Evolutionary conservation across 2,113 vertebrate genomes (phyloP).

Genomic region (Desmodus rotundus): DNA sequence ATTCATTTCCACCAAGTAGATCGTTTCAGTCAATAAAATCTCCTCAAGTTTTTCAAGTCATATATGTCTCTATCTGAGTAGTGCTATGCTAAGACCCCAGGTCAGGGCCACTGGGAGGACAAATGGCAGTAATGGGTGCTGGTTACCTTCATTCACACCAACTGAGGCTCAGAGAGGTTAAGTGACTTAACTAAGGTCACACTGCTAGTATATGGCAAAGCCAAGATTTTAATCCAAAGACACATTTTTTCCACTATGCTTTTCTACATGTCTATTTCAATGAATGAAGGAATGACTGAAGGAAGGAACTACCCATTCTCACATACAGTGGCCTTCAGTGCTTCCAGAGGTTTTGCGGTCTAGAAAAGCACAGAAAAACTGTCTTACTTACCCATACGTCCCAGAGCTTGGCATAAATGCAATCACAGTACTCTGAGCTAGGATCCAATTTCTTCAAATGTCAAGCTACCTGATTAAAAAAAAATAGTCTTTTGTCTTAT

Average conservation of each 20-base stretch:
- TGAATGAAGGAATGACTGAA: neutral
- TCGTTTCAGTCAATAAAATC: neutral
- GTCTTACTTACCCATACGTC: neutral
- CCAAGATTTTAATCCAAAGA: neutral
- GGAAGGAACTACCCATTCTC: neutral
- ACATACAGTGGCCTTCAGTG: neutral
- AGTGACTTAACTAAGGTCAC: neutral
- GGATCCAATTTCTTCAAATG: neutral
- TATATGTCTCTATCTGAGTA: neutral
- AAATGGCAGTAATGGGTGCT: neutral
- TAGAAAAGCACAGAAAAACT: neutral
- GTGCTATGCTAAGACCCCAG: neutral
- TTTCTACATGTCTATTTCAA: neutral
- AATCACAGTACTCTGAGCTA: neutral
- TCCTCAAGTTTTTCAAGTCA: neutral
- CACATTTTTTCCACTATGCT: neutral
- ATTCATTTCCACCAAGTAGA: neutral
- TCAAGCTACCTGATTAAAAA: slow-evolving; percentile 5
- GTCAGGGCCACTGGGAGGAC: neutral
- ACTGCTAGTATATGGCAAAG: neutral
- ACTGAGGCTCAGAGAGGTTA: neutral
- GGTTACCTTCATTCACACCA: neutral
- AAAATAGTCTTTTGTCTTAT: neutral
- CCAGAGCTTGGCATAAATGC: neutral
- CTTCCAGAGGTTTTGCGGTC: neutral